Percentiles rank a stretch among this genome's conserved stretches.
Evolutionary conservation across 2,797 vertebrate species (phyloP).

Genomic region (Presbytis comata): DNA sequence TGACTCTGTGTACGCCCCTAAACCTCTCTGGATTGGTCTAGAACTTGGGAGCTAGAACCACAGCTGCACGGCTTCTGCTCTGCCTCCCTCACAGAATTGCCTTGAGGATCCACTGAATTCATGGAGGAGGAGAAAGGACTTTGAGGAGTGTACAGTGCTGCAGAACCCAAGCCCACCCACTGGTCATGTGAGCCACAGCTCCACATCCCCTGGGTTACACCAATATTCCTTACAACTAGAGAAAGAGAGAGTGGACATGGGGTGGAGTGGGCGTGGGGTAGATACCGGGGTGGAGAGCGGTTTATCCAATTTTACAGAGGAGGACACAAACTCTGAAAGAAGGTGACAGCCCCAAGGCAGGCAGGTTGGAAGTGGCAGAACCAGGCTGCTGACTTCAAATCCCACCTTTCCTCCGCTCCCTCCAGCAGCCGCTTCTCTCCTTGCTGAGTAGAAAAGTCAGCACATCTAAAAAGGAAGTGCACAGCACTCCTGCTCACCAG

Average conservation of each 20-base stretch:
- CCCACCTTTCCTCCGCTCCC: not conserved
- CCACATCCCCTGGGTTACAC: not conserved
- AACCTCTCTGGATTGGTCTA: not conserved
- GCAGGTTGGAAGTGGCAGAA: not conserved
- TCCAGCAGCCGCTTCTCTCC: not conserved
- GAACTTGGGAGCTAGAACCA: not conserved
- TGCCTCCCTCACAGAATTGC: not conserved
- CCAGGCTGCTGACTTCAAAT: not conserved
- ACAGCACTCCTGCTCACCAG: rapidly evolving
- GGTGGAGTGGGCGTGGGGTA: rapidly evolving
- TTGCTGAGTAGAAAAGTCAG: not conserved
- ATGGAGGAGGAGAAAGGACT: not conserved
- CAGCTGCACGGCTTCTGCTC: not conserved
- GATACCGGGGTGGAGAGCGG: not conserved
- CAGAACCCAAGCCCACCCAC: rapidly evolving
- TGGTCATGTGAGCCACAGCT: not conserved
- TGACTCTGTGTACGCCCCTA: rapidly evolving
- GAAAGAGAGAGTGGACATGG: not conserved
- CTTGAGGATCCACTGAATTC: not conserved
- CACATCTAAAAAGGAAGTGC: not conserved
- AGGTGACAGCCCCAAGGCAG: not conserved
- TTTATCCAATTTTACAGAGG: not conserved
- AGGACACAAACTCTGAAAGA: not conserved
- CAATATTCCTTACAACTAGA: not conserved
- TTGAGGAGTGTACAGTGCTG: not conserved